Conservation (phyloP, 35 echinoderm and acorn worm genomes). For the Chiridota heheva region DNA sequence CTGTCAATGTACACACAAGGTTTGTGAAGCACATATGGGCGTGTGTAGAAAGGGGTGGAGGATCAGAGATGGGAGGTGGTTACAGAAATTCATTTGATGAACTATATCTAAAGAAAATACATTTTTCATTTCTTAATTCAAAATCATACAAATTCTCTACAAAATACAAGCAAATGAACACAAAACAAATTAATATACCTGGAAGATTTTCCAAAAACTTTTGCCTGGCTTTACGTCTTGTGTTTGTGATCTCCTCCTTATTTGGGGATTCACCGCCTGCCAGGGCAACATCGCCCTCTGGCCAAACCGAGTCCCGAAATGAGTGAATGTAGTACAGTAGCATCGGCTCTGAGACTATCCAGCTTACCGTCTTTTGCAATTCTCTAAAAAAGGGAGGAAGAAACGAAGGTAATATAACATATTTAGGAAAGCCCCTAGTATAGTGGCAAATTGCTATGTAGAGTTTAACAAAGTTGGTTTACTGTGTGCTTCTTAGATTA, state of each 20-base stretch:
- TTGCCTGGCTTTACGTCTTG: slow-evolving; percentile 75
- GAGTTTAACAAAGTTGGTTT: not conserved
- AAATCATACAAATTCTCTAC: too few relatives aligned
- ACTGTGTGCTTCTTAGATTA: not conserved
- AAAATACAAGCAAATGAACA: not conserved
- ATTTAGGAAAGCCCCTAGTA: not conserved
- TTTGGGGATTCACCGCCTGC: slow-evolving; percentile 13
- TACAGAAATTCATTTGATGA: too few relatives aligned
- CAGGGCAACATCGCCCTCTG: slow-evolving; percentile 66
- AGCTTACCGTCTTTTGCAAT: slow-evolving; percentile 72
- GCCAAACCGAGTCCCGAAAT: slow-evolving; percentile 88
- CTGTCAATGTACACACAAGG: too few relatives aligned
- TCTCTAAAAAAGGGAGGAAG: slow-evolving; percentile 32
- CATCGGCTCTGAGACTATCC: slow-evolving; percentile 92
- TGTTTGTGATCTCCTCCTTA: slow-evolving; percentile 57
- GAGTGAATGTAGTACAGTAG: slow-evolving; percentile 77
- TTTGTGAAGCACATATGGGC: too few relatives aligned
- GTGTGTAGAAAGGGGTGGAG: too few relatives aligned
- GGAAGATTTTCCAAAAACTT: slow-evolving; percentile 88
- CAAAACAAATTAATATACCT: slow-evolving; percentile 46
- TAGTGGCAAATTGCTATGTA: not conserved
- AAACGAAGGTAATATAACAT: not conserved
- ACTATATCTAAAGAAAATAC: too few relatives aligned
- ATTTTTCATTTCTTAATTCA: too few relatives aligned
- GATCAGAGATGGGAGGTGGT: too few relatives aligned